A percentile compares a stretch with the other conserved stretches of the same genome.
These are phyloP conservation scores for Myioborus melanocephalus DNA, from an alignment of 2,797 vertebrate species.

Conservation along the genomic window DNA sequence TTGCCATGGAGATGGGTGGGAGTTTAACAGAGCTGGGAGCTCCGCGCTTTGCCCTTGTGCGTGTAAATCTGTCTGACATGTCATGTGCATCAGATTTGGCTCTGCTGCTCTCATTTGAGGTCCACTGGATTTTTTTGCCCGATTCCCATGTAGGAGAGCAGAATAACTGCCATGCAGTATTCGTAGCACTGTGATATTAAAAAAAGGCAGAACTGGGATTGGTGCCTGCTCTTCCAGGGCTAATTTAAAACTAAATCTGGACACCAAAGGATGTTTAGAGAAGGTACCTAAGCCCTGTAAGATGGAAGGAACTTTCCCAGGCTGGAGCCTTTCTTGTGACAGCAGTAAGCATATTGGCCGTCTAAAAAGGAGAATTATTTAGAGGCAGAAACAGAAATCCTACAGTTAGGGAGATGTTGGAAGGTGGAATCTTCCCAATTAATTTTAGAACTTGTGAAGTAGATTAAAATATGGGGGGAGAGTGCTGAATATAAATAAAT, in stretches of 20 bases:
- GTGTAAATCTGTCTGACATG: background rate
- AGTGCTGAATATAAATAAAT: slow-evolving; percentile 14
- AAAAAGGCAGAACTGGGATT: background rate
- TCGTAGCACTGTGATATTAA: background rate
- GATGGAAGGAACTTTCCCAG: background rate
- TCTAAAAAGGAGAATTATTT: background rate
- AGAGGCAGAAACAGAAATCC: background rate
- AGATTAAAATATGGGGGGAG: background rate
- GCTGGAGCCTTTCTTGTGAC: background rate
- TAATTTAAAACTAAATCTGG: background rate
- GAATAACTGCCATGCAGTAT: background rate
- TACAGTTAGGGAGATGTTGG: background rate
- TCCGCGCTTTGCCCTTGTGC: fast-evolving
- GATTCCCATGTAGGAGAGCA: background rate
- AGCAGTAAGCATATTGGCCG: background rate
- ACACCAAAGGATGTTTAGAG: background rate
- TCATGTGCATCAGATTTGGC: background rate
- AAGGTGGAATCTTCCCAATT: background rate
- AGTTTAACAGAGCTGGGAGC: background rate
- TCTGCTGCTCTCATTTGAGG: background rate
- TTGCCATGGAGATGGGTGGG: background rate
- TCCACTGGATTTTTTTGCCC: background rate
- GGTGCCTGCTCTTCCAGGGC: background rate
- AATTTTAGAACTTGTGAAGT: background rate
- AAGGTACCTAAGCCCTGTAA: background rate